Base-by-base conservation (phyloP, 2,797 vertebrate species). In the Oceanodroma leucorhoa region DNA sequence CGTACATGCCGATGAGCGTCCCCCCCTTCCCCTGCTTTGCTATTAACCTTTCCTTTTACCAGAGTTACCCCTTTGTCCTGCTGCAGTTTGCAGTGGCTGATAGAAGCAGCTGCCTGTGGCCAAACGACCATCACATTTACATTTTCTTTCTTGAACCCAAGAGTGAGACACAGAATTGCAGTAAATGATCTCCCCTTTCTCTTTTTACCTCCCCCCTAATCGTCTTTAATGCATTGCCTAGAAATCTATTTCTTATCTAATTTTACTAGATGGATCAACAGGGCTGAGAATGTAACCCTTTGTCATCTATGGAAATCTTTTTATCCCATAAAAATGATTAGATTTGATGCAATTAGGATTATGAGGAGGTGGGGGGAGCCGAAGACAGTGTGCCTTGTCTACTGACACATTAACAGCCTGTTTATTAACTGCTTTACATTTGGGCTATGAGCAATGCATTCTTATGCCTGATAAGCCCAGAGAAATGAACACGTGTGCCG, bases 11-110 rank as follows among this genome's bases (percentile, higher is more conserved):
- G 98, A 99, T 99, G 98, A 99, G 99, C 97, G 96, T 36, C 90
- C 92, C 94, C 95, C 92, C 83, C 98, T 97, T 98, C 97, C 98
- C 97, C 98, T 97, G 98, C 98, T 98, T 98, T 98, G 98, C 98
- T 99, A 99, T 99, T 99, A 99, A 99, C 98, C 98, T 98, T 98
- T 98, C 98, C 98, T 97, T 97, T 97, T 97, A 98, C 95, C 98
- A 41, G 96, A 93, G 83, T 91, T 93, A 94, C 96, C 96, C 93
- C 97, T 97, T 98, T 98, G 98, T 98, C 97, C 97, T 96, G 94
- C 97, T 96, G 97, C 93, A 89, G 93, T 95, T 96, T 92, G 92
- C 90, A 34, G 86, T n/a, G 89, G 61, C 94, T 96, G 96, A 96
- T 94, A 96, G 93, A 95, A 95, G 96, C 96, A 96, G 97, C 97